These are phyloP conservation scores for Thamnaconus septentrionalis DNA, from an alignment of 2,113 vertebrate species.

Conservation along the genomic window DNA sequence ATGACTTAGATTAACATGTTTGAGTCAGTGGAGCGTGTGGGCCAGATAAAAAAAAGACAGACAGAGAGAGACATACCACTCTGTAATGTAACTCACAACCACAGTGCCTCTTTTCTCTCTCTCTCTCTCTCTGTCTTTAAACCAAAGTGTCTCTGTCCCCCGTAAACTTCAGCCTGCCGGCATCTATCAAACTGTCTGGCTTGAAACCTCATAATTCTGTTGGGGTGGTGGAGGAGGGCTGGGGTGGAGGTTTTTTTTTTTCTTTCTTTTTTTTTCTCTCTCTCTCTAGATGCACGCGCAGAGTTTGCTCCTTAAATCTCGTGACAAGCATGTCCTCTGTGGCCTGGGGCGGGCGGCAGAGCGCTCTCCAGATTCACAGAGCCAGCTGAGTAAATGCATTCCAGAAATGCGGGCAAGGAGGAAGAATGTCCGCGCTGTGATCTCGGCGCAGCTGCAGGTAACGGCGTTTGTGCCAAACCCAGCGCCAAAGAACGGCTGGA, in stretches of 20 bases:
- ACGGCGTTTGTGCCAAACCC: conserved; percentile 54
- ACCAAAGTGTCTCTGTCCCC: background rate
- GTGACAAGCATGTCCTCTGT: conserved; percentile 59
- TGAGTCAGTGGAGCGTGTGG: conserved; percentile 21
- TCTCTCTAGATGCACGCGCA: conserved; percentile 39
- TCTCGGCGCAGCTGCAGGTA: conserved; percentile 62
- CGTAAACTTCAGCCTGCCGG: conserved; percentile 19
- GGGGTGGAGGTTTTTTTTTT: too few species aligned
- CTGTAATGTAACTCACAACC: background rate
- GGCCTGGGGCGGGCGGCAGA: conserved; percentile 56
- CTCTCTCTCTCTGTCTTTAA: background rate
- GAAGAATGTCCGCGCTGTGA: conserved; percentile 53
- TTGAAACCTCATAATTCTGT: conserved; percentile 43
- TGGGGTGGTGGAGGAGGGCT: conserved; percentile 13
- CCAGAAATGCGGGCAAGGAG: conserved; percentile 65
- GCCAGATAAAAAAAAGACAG: conserved; percentile 48
- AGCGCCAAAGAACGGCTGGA: conserved; percentile 21
- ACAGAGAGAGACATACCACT: conserved; percentile 29
- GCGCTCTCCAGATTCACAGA: conserved; percentile 56
- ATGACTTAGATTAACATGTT: conserved; percentile 69
- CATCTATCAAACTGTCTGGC: conserved; percentile 43
- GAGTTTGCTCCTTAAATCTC: conserved; percentile 60
- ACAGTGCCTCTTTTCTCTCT: background rate
- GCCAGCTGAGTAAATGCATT: conserved; percentile 72
- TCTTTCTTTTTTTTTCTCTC: too few species aligned